phyloP scores from a whole-genome alignment of 2,113 vertebrate species.

The Willisornis vidua region DNA sequence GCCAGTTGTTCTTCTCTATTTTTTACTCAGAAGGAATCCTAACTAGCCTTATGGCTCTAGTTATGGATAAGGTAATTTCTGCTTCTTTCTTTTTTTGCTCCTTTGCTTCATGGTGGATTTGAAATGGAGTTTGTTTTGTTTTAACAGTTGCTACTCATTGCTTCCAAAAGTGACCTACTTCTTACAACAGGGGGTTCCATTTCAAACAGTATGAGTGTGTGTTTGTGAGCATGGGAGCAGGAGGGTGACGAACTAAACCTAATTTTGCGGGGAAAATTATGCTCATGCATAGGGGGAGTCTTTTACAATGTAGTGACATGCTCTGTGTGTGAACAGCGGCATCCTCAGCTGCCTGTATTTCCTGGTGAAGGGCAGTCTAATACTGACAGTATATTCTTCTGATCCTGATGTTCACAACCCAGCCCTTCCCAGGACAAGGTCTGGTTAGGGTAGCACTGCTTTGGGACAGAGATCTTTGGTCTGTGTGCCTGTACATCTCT shows the following conservation, averaged over 20 bases:
- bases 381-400: not conserved
- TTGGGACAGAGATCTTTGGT: too few relatives aligned
- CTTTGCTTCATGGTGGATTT: not conserved
- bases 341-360: not conserved
- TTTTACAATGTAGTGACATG: rapidly evolving
- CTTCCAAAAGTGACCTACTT: not conserved
- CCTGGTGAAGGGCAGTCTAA: not conserved
- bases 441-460: not conserved
- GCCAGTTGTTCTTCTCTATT: constrained; percentile 69
- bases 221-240: not conserved
- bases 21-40: constrained; percentile 66
- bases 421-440: not conserved
- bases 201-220: not conserved
- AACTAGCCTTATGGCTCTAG: constrained; percentile 1
- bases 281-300: not conserved
- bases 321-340: not conserved
- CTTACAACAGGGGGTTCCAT: not conserved
- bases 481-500: not conserved
- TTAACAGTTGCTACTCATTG: constrained; percentile 51
- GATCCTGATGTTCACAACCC: not conserved
- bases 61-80: constrained; percentile 43
- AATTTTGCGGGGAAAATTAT: rapidly evolving
- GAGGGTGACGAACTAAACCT: not conserved
- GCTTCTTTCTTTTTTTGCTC: constrained; percentile 7
- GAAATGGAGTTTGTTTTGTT: constrained; percentile 45